Conservation (phyloP, 2,888 invertebrate genomes). For the Volucella inflata region DNA sequence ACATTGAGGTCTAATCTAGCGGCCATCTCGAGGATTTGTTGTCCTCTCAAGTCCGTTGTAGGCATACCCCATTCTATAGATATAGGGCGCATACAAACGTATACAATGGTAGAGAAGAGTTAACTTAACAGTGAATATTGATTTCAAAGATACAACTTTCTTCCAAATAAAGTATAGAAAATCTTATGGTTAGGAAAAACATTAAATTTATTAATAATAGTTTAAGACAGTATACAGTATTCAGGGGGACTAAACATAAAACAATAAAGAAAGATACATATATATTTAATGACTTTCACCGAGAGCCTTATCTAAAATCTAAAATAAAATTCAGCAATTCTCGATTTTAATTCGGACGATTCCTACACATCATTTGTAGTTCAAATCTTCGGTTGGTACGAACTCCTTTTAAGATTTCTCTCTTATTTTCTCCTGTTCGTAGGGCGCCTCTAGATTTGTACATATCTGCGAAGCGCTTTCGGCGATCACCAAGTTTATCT, state of each 20-base stretch:
- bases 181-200: not conserved
- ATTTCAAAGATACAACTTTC: too few relatives aligned
- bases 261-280: conserved; percentile 22
- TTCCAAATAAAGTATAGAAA: not conserved
- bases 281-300: conserved; percentile 9
- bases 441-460: conserved; percentile 79
- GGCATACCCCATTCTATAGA: too few relatives aligned
- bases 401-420: conserved; percentile 86
- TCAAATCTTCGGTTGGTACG: conserved; percentile 89
- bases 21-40: too few relatives aligned
- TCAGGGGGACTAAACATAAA: not conserved
- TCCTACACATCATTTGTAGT: conserved; percentile 88
- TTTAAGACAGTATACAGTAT: not conserved
- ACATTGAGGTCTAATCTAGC: too few relatives aligned
- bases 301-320: not conserved
- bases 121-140: too few relatives aligned
- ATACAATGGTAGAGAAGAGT: too few relatives aligned
- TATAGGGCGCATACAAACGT: too few relatives aligned
- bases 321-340: not conserved
- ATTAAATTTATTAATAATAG: conserved; percentile 12
- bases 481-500: conserved; percentile 78
- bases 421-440: conserved; percentile 59
- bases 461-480: conserved; percentile 80
- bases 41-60: too few relatives aligned
- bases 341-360: conserved; percentile 76